Evolutionary conservation across 2,888 invertebrate species (phyloP), one percentile per base, ranked within the genome.

Genomic region (Bunonema sp.): DNA sequence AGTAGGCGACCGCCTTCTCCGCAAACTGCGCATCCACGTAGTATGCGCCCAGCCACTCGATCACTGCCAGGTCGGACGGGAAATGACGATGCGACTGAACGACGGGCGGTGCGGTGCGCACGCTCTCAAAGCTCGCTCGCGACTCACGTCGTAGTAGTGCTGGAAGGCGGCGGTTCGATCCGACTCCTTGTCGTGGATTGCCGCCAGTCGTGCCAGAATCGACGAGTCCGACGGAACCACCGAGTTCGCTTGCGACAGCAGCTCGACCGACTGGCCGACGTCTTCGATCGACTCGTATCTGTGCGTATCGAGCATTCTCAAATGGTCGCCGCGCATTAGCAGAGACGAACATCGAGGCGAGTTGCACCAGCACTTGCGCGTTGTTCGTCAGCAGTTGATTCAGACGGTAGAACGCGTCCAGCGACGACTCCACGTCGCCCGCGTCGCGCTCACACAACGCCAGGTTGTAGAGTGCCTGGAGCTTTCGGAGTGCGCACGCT

Each of bases 91-190:
- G 80, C 2, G 80, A 78, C 79, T 80, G 69, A 39, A 73, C 37
- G 5, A n/a, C n/a, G n/a, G n/a, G n/a, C n/a, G n/a, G n/a, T n/a
- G n/a, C n/a, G 10, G 10, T 19, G 10, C 18, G 5, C 5, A 20
- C 5, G 16, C 5, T 4, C 4, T 12, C 20, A 34, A 8, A 34
- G 5, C 4, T 12, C 26, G 16, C 10, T 12, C n/a, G 4, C 16
- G 4, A 48, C 42, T 42, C 70, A 82, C 82, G 70, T 84, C 83
- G 63, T 78, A 78, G 63, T 82, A 79, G 70, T 80, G 82, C 61
- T 82, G 82, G 71, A 81, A 82, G 0, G 86, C 84, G 68, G 83
- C 83, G 58, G 84, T 83, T 54, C 84, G 80, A 71, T 97, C 93
- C 2, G 85, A 87, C 61, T 83, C 79, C 44, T 78, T 79, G 61